Conservation (phyloP, 2,888 invertebrate genomes). For the Tetheella fluctuosa region DNA sequence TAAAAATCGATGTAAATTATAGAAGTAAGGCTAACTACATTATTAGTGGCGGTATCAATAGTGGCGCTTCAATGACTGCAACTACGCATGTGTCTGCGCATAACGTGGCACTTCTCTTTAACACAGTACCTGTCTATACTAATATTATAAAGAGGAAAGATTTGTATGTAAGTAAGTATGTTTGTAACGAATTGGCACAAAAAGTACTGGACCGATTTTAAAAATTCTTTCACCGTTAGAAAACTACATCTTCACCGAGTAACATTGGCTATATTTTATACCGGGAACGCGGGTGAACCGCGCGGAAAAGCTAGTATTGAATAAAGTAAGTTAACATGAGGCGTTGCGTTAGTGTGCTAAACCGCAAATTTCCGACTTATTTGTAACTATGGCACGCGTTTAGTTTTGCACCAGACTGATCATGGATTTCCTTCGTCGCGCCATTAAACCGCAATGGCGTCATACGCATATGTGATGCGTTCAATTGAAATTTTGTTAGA, state of each 20-base stretch:
- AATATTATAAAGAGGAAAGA: no score
- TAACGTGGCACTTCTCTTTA: background rate
- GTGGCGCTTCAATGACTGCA: background rate
- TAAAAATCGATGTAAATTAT: no score
- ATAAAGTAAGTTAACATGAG: conserved; percentile 4
- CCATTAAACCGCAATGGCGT: conserved; percentile 42
- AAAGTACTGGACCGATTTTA: no score
- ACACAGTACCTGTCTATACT: background rate
- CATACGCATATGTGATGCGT: conserved; percentile 19
- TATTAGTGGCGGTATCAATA: no score
- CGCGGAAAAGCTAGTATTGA: no score
- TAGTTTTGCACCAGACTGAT: conserved; percentile 11
- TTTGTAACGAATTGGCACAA: no score
- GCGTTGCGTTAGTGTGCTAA: background rate
- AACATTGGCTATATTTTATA: no score
- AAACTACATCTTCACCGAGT: no score
- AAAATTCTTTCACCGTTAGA: no score
- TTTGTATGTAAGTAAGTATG: no score
- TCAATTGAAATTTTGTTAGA: background rate
- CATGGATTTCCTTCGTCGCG: conserved; percentile 22
- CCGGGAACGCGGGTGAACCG: no score
- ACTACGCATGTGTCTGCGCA: background rate
- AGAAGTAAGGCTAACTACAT: no score
- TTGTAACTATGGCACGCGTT: conserved; percentile 44
- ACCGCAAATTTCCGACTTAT: conserved; percentile 45